Evolutionary conservation across 2,888 invertebrate species (phyloP), one percentile per base, ranked within the genome.

Genomic region (Phaonia tiefii): DNA sequence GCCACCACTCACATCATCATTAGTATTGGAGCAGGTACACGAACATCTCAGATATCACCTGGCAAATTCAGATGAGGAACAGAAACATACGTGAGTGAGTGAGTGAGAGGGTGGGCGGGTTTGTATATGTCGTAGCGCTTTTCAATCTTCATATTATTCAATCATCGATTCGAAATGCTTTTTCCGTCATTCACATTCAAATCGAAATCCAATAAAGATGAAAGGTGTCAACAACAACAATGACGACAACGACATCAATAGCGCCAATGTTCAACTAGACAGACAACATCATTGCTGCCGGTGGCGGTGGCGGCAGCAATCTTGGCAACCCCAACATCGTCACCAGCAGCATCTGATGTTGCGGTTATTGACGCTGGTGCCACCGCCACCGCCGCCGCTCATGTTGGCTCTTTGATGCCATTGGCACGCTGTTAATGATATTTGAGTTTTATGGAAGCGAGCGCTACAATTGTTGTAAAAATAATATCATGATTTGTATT

Each of bases 101-200:
- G 46, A 15, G 46, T 4, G 5, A 46, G 17, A 15, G n/a, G 46
- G 46, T 5, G 15, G 46, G 46, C 2, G 15, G 46, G 15, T 15
- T 58, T 26, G 20, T 58, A 58, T 20, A 42, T 63, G 22, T 42
- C 22, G 2, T 20, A 11, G 42, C 42, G 63, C 63, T 63, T 63
- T 63, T 63, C 63, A 63, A 42, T 63, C 20, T 42, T 22, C 42
- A 37, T 42, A 22, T 63, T 63, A 63, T 63, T 63, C 63, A 63
- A 63, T 63, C 63, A 63, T 63, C 42, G 42, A 63, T 63, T 63
- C 15, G 63, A 63, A 63, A 63, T 63, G 20, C 63, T 60, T 60
- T 63, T 63, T 63, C 63, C 63, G 63, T 63, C 63, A 63, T 63
- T 63, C 42, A 63, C 63, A 63, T 63, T 63, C 63, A 63, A 63